Evolutionary conservation across 1,140 invertebrate species (phyloP).

Genomic region (Steinernema khuongi): DNA sequence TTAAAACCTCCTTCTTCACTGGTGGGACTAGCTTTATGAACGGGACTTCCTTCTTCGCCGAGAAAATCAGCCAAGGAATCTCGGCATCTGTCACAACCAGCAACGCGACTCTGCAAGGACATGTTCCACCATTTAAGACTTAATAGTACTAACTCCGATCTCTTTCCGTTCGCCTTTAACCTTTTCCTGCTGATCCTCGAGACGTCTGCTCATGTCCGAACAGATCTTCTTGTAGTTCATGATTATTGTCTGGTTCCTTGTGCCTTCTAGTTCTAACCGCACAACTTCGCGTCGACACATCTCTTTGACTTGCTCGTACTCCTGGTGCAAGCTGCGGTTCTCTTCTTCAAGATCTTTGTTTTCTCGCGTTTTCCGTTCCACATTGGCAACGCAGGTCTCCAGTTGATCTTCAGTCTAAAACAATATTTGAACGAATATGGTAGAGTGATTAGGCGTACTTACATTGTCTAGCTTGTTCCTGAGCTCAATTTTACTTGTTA

Average conservation of each 20-base stretch:
- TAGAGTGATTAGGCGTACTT: slow-evolving; percentile 23
- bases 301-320: slow-evolving; percentile 75
- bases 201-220: slow-evolving; percentile 28
- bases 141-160: slow-evolving; percentile 18
- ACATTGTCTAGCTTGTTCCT: slow-evolving; percentile 64
- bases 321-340: slow-evolving; percentile 71
- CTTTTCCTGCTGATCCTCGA: slow-evolving; percentile 37
- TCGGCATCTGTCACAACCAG: neutral
- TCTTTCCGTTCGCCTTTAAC: slow-evolving; percentile 32
- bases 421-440: slow-evolving; percentile 19
- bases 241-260: slow-evolving; percentile 72
- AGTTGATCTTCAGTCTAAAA: slow-evolving; percentile 69
- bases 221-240: slow-evolving; percentile 75
- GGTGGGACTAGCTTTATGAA: neutral
- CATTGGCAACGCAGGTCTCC: slow-evolving; percentile 73
- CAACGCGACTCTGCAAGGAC: neutral
- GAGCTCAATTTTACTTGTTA: slow-evolving; percentile 65
- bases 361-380: slow-evolving; percentile 70
- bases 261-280: slow-evolving; percentile 70
- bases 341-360: slow-evolving; percentile 76
- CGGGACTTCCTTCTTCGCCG: neutral
- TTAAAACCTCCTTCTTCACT: neutral
- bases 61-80: neutral
- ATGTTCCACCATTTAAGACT: neutral
- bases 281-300: slow-evolving; percentile 75